phyloP scores from a whole-genome alignment of 2,888 invertebrate genomes.

The Rhingia campestris region DNA sequence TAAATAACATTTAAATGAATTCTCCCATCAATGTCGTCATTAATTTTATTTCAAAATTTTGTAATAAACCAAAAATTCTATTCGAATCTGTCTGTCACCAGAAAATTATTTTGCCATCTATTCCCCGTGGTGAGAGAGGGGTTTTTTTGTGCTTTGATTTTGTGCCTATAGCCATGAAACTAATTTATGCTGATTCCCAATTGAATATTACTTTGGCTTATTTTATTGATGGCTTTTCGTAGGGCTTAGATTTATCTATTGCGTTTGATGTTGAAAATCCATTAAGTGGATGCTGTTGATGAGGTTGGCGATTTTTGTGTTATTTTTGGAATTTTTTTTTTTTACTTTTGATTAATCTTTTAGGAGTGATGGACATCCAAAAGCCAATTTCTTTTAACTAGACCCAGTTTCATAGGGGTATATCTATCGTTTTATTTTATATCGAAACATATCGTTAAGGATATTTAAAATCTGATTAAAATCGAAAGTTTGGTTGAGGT shows the following conservation, averaged over 20 bases:
- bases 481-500: no score
- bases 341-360: no score
- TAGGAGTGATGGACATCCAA: no score
- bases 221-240: neutral
- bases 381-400: no score
- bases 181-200: neutral
- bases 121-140: neutral
- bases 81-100: neutral
- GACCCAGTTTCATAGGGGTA: no score
- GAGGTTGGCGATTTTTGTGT: no score
- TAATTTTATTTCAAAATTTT: constrained; percentile 5
- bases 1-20: neutral
- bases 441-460: no score
- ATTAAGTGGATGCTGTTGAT: no score
- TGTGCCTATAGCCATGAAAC: neutral
- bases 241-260: neutral
- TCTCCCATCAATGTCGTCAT: neutral
- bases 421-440: no score
- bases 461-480: no score
- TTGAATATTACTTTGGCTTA: neutral
- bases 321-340: no score
- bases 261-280: neutral
- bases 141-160: neutral
- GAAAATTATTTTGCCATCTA: neutral
- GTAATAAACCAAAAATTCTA: neutral